A percentile compares a stretch with the other conserved stretches of the same genome.
phyloP scores from a whole-genome alignment of 1,140 invertebrate species.

The Brachionus rotundiformis region DNA sequence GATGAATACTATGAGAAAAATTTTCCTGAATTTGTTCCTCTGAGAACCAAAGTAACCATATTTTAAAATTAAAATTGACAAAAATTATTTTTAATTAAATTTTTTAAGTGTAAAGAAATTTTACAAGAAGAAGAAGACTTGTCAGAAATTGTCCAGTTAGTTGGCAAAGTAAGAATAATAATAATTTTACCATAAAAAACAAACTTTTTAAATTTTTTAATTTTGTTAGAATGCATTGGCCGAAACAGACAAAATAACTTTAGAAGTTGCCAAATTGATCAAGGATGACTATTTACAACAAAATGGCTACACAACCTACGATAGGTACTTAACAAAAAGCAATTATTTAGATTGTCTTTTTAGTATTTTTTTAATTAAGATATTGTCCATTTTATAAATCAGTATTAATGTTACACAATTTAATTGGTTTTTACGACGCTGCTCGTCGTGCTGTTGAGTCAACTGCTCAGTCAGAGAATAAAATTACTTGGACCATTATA shows the following conservation, averaged over 20 bases:
- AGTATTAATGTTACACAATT: slow-evolving; percentile 95
- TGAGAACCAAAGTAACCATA: slow-evolving; percentile 66
- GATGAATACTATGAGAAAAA: slow-evolving; percentile 99
- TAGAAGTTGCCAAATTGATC: slow-evolving; percentile 95
- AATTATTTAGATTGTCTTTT: background rate
- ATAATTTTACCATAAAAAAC: background rate
- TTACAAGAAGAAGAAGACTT: slow-evolving; percentile 98
- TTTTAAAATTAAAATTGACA: background rate
- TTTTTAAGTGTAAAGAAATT: slow-evolving; percentile 63
- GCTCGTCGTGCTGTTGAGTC: slow-evolving; percentile 93
- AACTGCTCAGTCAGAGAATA: slow-evolving; percentile 96
- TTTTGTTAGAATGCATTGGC: slow-evolving; percentile 78
- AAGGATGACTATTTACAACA: slow-evolving; percentile 99
- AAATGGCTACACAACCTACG: slow-evolving; percentile 84
- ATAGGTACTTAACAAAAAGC: slow-evolving; percentile 62
- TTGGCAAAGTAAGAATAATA: slow-evolving; percentile 76
- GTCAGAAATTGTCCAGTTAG: slow-evolving; percentile 98
- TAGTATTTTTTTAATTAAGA: slow-evolving; percentile 64
- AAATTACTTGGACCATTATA: slow-evolving; percentile 97
- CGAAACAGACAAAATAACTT: slow-evolving; percentile 97
- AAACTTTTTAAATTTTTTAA: slow-evolving; percentile 21
- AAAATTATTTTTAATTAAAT: background rate
- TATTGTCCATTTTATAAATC: slow-evolving; percentile 99
- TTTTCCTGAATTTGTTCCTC: slow-evolving; percentile 94
- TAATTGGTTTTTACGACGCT: slow-evolving; percentile 97